A percentile compares a stretch with the other conserved stretches of the same genome.
phyloP scores from a whole-genome alignment of 2,113 vertebrate genomes.

The Tetraodon nigroviridis region DNA sequence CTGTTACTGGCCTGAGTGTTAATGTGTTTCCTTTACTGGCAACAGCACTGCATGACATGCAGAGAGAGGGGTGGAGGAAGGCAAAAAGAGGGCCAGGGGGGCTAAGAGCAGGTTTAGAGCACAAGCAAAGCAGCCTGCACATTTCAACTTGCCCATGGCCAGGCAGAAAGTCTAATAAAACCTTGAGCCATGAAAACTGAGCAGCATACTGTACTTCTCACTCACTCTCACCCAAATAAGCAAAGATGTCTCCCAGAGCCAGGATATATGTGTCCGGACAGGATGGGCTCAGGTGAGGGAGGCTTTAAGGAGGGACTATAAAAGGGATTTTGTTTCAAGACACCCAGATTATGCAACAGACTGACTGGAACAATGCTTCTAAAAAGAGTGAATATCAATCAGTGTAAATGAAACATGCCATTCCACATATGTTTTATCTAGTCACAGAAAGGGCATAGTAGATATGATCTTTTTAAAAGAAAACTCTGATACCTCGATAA shows the following conservation, averaged over 20 bases:
- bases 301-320: constrained; percentile 22
- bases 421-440: too few species aligned
- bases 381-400: constrained; percentile 22
- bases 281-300: constrained; percentile 47
- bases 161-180: constrained; percentile 70
- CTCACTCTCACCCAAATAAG: constrained; percentile 33
- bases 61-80: constrained; percentile 36
- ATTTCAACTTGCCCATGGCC: constrained; percentile 66
- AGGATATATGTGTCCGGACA: constrained; percentile 43
- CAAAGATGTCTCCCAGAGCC: constrained; percentile 42
- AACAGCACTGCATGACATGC: constrained; percentile 56
- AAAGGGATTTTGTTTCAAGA: constrained; percentile 26
- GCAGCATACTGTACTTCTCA: constrained; percentile 47
- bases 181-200: constrained; percentile 67
- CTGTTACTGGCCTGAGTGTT: constrained; percentile 69
- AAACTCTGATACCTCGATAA: too few species aligned
- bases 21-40: constrained; percentile 75
- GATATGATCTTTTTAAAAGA: too few species aligned
- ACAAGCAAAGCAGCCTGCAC: constrained; percentile 58
- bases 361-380: constrained; percentile 16
- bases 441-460: too few species aligned
- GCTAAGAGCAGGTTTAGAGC: constrained; percentile 41
- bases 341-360: constrained; percentile 30
- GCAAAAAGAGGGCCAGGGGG: constrained; percentile 19
- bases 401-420: background rate